These are phyloP conservation scores for Melinopterus prodromus DNA, from an alignment of 2,888 invertebrate species.

Conservation along the genomic window DNA sequence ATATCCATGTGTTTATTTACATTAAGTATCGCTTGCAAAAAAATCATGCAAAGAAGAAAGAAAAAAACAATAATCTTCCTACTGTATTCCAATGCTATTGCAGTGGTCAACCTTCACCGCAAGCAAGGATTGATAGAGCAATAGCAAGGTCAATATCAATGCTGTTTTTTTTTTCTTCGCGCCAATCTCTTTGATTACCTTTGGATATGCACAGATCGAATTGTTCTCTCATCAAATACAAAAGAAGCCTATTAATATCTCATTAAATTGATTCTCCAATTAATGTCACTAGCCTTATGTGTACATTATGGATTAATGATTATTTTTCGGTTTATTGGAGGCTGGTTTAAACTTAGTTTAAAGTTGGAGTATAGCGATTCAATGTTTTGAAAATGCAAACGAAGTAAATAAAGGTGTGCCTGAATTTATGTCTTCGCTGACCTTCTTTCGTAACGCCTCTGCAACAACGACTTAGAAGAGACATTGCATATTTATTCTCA, in stretches of 20 bases:
- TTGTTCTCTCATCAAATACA: background rate
- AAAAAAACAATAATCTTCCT: slow-evolving; percentile 22
- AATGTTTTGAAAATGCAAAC: slow-evolving; percentile 11
- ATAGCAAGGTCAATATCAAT: slow-evolving; percentile 24
- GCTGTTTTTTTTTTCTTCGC: slow-evolving; percentile 11
- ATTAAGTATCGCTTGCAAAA: background rate
- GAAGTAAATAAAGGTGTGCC: slow-evolving; percentile 24
- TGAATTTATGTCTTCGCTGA: slow-evolving; percentile 19
- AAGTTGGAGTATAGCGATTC: background rate
- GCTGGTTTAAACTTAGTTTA: background rate
- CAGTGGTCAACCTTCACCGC: slow-evolving; percentile 25
- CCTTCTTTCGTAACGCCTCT: slow-evolving; percentile 25
- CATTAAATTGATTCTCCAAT: background rate
- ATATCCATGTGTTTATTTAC: background rate
- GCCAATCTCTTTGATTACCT: slow-evolving; percentile 11
- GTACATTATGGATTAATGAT: background rate
- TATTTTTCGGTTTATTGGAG: slow-evolving; percentile 5
- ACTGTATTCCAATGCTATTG: slow-evolving; percentile 15
- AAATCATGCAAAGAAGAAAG: slow-evolving; percentile 6
- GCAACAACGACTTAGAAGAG: slow-evolving; percentile 13
- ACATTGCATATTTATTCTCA: slow-evolving; percentile 21
- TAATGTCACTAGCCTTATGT: background rate
- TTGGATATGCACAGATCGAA: background rate
- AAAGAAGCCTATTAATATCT: background rate
- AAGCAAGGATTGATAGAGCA: slow-evolving; percentile 21